Evolutionary conservation across 1,140 invertebrate genomes (phyloP).

Genomic region (Cyclina sinensis): DNA sequence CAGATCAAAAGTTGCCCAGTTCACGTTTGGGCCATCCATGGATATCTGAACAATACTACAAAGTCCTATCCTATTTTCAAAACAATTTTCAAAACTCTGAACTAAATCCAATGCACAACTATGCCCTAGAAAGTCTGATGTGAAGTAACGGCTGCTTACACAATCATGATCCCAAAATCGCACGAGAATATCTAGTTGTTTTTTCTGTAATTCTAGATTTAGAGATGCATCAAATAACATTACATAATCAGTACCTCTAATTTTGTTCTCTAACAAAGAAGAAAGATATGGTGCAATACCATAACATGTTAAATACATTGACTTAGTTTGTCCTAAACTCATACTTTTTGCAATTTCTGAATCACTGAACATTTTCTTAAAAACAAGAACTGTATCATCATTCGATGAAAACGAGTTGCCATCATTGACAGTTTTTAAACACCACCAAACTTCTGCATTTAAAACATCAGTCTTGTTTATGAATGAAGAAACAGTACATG

Average conservation of each 20-base stretch:
- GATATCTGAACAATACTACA: conserved; percentile 73
- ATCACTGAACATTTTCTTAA: conserved; percentile 39
- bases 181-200: conserved; percentile 72
- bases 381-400: conserved; percentile 1
- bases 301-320: conserved; percentile 43
- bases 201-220: conserved; percentile 66
- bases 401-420: conserved; percentile 8
- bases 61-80: conserved; percentile 44
- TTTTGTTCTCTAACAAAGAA: not conserved
- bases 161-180: conserved; percentile 68
- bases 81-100: conserved; percentile 54
- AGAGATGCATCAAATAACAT: conserved; percentile 73
- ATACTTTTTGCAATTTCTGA: conserved; percentile 8
- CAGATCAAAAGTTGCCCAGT: conserved; percentile 71
- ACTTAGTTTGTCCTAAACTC: conserved; percentile 20
- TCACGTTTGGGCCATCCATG: conserved; percentile 79
- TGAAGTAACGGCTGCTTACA: conserved; percentile 59
- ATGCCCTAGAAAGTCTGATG: conserved; percentile 68
- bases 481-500: not conserved
- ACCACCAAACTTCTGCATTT: conserved; percentile 9
- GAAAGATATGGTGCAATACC: conserved; percentile 38
- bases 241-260: conserved; percentile 23
- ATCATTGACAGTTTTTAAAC: not conserved
- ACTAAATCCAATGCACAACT: conserved; percentile 71
- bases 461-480: not conserved